These are phyloP conservation scores for Ceraclea dissimilis DNA, from an alignment of 2,888 invertebrate species.

Conservation along the genomic window DNA sequence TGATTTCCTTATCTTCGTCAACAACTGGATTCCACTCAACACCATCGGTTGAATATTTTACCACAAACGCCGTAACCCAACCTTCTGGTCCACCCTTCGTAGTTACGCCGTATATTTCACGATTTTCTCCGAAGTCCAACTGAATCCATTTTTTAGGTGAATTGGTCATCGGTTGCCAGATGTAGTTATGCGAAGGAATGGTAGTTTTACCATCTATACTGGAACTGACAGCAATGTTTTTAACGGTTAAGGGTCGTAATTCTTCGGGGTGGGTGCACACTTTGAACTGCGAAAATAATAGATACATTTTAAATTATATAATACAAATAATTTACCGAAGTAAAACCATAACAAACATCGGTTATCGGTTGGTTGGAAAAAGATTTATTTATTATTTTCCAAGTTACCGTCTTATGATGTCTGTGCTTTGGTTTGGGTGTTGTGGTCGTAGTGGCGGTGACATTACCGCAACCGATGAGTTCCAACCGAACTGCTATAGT, in stretches of 20 bases:
- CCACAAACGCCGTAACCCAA: constrained; percentile 69
- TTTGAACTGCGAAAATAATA: neutral
- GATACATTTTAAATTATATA: neutral
- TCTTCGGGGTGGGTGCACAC: neutral
- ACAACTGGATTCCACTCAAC: constrained; percentile 63
- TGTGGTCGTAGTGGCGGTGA: constrained; percentile 11
- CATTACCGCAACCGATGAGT: constrained; percentile 60
- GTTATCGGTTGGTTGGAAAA: no score
- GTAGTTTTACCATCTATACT: neutral
- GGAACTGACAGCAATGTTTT: neutral
- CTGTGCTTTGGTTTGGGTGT: neutral
- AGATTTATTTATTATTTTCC: no score
- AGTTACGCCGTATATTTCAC: constrained; percentile 69
- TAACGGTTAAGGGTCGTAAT: neutral
- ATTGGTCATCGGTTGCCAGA: constrained; percentile 60
- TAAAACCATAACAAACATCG: no score
- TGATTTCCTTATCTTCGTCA: constrained; percentile 46
- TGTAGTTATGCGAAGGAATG: neutral
- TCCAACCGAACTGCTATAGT: constrained; percentile 60
- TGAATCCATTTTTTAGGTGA: constrained; percentile 63
- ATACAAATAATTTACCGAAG: no score
- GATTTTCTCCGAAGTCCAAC: constrained; percentile 70
- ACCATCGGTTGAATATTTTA: constrained; percentile 67
- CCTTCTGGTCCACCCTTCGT: constrained; percentile 64
- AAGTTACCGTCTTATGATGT: no score